Percentiles rank a stretch among this genome's conserved stretches.
These are phyloP conservation scores for Choristoneura rosaceana DNA, from an alignment of 2,888 invertebrate genomes.

Conservation along the genomic window DNA sequence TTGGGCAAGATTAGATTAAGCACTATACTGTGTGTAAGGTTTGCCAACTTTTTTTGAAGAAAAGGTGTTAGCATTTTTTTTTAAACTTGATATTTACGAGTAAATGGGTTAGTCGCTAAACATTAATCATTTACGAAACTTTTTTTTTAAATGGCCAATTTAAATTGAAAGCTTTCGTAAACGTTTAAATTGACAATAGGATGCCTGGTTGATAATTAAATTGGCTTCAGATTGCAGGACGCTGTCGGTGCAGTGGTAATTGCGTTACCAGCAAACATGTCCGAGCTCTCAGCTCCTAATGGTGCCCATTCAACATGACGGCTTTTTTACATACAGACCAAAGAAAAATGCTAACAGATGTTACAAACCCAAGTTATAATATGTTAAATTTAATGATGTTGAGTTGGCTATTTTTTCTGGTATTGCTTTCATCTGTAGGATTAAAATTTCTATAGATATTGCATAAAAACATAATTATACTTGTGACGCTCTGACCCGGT, in stretches of 20 bases:
- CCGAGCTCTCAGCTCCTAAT: conserved; percentile 61
- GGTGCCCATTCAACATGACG: conserved; percentile 58
- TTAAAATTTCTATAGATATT: no score
- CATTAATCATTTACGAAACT: background rate
- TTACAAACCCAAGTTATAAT: background rate
- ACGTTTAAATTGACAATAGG: conserved; percentile 56
- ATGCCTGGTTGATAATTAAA: conserved; percentile 80
- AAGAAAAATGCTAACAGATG: conserved; percentile 42
- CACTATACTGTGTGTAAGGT: no score
- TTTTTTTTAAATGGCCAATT: background rate
- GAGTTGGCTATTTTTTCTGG: no score
- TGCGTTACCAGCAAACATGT: conserved; percentile 76
- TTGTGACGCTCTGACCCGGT: no score
- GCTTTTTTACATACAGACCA: conserved; percentile 55
- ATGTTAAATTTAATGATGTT: background rate
- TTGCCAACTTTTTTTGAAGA: no score
- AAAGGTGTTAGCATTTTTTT: no score
- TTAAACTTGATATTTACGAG: background rate
- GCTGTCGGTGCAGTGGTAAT: conserved; percentile 70
- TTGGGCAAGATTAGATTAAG: no score
- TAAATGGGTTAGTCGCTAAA: no score
- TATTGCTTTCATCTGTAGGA: no score
- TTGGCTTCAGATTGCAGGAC: conserved; percentile 81
- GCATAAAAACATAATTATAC: no score
- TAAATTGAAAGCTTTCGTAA: conserved; percentile 17